Base-by-base conservation (phyloP, 2,113 vertebrate genomes). In the Orycteropus afer region DNA sequence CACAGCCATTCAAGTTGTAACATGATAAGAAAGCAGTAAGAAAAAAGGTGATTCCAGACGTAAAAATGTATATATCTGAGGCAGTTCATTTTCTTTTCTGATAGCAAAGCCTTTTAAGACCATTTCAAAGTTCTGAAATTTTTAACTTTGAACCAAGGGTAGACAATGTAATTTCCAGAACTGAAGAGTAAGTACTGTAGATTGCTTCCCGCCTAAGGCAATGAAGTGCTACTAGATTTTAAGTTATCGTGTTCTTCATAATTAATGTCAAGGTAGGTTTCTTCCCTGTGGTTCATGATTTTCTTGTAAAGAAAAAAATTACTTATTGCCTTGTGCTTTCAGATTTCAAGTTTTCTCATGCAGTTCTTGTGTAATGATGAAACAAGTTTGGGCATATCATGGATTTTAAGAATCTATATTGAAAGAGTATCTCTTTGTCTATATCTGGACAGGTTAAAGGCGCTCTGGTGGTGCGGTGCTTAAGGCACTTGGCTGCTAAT, bases 81-180 rank as follows among this genome's bases (percentile, higher is more conserved):
- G 7, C 34, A 84, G 18, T 90, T 92, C 27, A 74, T 77, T 65
- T 93, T 82, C 73, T 67, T 42, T 40, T 29, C 55, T 69, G 7
- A 37, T 59, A 79, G 42, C 25, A 87, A 67, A 69, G 32, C 27
- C 80, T 96, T 81, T 77, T 67, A 57, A 59, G 88, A 74, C 25
- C n/a, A 91, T 89, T 97, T 55, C 8, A 74, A 80, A 34, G 12
- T 80, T 9, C 74, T 91, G 67, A 94, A 17, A 65, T 61, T 67
- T 95, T 79, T 34, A 76, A 83, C 45, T 91, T 93, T 95, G 80
- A 95, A 79, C 37, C 80, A 79, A 91, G 29, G 23, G 37, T 59
- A 92, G 49, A 59, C 86, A 96, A 83, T n/a, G 47, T 81, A 78
- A 94, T 74, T 89, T 95, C 67, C 74, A 86, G n/a, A 94, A 90